Evolutionary conservation across 2,888 invertebrate species (phyloP), one percentile per base, ranked within the genome.

Genomic region (Cheilosia variabilis): DNA sequence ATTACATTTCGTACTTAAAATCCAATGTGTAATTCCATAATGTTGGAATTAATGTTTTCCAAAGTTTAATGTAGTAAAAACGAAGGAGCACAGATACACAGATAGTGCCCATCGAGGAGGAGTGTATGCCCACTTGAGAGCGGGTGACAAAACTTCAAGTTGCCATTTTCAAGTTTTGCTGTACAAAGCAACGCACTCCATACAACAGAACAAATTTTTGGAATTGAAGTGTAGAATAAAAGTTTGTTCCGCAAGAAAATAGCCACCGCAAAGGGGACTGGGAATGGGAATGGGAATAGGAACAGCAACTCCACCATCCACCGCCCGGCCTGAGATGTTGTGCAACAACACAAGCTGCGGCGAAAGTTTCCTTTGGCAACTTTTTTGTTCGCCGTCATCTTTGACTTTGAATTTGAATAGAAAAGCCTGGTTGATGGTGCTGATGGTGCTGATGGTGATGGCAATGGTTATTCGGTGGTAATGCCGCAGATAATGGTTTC

Each of bases 1-100:
- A 84, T 84, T 84, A 79, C 79, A 84, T 84, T 84, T 76, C 75
- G 75, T 79, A 79, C 84, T 84, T 71, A 84, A 84, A 79, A 71
- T 66, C 79, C 79, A 84, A 79, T 79, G 84, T 79, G 84, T 84
- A 79, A 79, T 79, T 84, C 75, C 84, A 84, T 84, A 79, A 84
- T 79, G 75, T 84, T 55, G 84, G 79, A 84, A 84, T 84, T 84
- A 84, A 84, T 84, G 84, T 79, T 84, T 84, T 71, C 79, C 4
- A 75, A 84, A 84, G 84, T 79, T 84, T 79, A 84, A 84, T 84
- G 84, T 84, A 79, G 75, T 79, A 79, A 79, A 79, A 79, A 78
- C 73, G 58, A 57, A 79, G 69, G 47, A 63, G 50, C 72, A 34
- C 34, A 43, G 60, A 69, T 53, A 53, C 72, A 34, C 34, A 43